These are phyloP conservation scores for Agonum fuliginosum DNA, from an alignment of 2,888 invertebrate species.

Conservation along the genomic window DNA sequence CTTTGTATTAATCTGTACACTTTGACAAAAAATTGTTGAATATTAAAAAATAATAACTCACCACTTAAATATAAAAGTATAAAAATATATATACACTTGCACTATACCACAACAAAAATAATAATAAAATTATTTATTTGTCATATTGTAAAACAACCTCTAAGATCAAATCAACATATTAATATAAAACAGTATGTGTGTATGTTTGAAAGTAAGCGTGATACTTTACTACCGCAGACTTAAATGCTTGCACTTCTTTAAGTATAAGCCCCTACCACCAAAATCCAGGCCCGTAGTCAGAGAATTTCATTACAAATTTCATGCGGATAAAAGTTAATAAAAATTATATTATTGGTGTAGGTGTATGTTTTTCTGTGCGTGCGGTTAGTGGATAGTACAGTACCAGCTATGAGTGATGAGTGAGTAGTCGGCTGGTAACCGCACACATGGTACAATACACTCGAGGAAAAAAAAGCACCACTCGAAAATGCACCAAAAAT, in stretches of 20 bases:
- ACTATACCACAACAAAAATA: background rate
- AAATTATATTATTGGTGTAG: no score
- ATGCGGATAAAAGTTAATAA: no score
- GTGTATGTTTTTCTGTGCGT: no score
- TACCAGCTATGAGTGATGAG: no score
- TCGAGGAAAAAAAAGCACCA: no score
- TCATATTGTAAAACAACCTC: background rate
- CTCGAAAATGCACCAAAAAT: no score
- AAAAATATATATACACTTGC: background rate
- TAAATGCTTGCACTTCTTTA: slow-evolving; percentile 45
- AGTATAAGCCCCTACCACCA: slow-evolving; percentile 49
- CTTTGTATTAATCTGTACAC: no score
- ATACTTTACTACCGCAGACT: slow-evolving; percentile 27
- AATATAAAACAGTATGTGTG: background rate
- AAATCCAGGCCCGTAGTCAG: slow-evolving; percentile 17
- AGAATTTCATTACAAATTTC: background rate
- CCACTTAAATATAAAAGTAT: no score
- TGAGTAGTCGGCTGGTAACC: no score
- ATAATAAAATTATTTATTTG: background rate
- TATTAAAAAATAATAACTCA: background rate
- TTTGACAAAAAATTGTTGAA: no score
- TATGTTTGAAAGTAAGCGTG: slow-evolving; percentile 13
- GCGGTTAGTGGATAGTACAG: no score
- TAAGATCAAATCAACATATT: background rate
- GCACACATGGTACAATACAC: no score